Evolutionary conservation across 2,797 vertebrate species (phyloP).

Genomic region (Carcharodon carcharias): DNA sequence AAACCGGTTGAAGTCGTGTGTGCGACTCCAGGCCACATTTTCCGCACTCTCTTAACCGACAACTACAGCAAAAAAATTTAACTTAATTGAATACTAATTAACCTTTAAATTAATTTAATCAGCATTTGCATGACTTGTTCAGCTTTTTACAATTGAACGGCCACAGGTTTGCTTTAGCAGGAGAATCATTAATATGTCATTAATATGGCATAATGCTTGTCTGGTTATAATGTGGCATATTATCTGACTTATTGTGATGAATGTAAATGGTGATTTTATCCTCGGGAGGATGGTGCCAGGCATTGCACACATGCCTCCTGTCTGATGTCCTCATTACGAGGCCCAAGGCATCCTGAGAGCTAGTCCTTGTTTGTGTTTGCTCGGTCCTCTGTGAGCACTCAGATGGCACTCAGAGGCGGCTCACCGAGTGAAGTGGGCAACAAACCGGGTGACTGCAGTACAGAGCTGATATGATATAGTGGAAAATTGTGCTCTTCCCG

Average conservation of each 20-base stretch:
- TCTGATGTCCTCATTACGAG: too few species aligned
- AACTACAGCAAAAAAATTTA: neutral
- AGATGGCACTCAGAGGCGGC: too few species aligned
- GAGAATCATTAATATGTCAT: neutral
- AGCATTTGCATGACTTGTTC: neutral
- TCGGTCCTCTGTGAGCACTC: too few species aligned
- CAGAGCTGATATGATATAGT: neutral
- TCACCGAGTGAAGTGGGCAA: neutral
- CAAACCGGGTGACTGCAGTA: neutral
- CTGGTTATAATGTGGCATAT: neutral
- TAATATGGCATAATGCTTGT: neutral
- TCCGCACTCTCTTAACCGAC: neutral
- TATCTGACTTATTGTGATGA: neutral
- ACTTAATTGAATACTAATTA: neutral
- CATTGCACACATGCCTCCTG: too few species aligned
- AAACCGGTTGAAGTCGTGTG: neutral
- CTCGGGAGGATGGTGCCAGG: too few species aligned
- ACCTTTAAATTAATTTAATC: neutral
- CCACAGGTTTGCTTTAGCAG: neutral
- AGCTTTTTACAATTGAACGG: neutral
- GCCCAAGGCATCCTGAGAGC: too few species aligned
- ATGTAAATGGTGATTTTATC: too few species aligned
- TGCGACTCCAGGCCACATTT: neutral
- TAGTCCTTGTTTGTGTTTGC: too few species aligned
- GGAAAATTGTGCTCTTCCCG: neutral